These are phyloP conservation scores for Lycia hirtaria DNA, from an alignment of 2,888 invertebrate species.

Conservation along the genomic window DNA sequence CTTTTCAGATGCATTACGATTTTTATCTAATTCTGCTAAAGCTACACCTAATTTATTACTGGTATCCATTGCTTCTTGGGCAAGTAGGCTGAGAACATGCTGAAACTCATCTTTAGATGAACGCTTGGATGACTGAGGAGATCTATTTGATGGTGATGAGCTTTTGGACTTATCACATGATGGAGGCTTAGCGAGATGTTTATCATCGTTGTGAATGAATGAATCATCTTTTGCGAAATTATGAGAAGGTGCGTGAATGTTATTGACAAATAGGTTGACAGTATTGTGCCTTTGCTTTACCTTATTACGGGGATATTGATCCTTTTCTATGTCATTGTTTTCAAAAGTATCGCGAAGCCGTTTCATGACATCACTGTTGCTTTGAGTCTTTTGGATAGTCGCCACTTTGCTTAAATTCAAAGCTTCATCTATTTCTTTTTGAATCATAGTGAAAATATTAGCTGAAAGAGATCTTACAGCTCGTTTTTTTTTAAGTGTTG, in stretches of 20 bases:
- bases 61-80: slow-evolving; percentile 91
- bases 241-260: slow-evolving; percentile 74
- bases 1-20: slow-evolving; percentile 73
- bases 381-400: slow-evolving; percentile 86
- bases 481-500: slow-evolving; percentile 89
- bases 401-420: slow-evolving; percentile 80
- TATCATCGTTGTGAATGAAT: slow-evolving; percentile 80
- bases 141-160: slow-evolving; percentile 84
- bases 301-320: slow-evolving; percentile 78
- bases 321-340: slow-evolving; percentile 75
- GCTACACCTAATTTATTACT: slow-evolving; percentile 89
- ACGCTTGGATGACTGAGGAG: slow-evolving; percentile 80
- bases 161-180: slow-evolving; percentile 83
- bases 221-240: slow-evolving; percentile 83
- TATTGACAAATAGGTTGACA: slow-evolving; percentile 80
- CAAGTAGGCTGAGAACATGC: slow-evolving; percentile 89
- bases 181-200: slow-evolving; percentile 78
- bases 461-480: slow-evolving; percentile 93
- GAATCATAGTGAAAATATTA: slow-evolving; percentile 92
- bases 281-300: slow-evolving; percentile 83
- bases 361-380: slow-evolving; percentile 85
- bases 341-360: slow-evolving; percentile 77
- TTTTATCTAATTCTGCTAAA: slow-evolving; percentile 85
- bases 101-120: slow-evolving; percentile 86
- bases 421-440: slow-evolving; percentile 87